Evolutionary conservation across 2,113 vertebrate genomes (phyloP).

Genomic region (Oryzias melastigma): DNA sequence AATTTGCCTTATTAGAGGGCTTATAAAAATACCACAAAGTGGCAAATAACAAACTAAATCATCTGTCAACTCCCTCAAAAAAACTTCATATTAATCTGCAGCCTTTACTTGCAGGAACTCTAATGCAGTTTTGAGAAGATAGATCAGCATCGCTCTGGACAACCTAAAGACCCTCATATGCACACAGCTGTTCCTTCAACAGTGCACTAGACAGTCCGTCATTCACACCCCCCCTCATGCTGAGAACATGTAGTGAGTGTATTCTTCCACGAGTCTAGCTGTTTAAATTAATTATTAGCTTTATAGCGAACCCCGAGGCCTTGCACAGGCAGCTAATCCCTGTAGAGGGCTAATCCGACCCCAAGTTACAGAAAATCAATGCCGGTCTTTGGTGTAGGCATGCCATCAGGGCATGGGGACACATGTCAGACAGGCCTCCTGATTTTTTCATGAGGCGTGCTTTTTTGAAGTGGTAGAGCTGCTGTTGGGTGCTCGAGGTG

Average conservation of each 20-base stretch:
- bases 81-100: conserved; percentile 1
- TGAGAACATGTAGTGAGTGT: conserved; percentile 66
- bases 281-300: conserved; percentile 90
- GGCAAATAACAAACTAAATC: too few relatives aligned
- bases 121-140: conserved; percentile 1
- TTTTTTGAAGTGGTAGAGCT: conserved; percentile 77
- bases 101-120: neutral
- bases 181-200: conserved; percentile 37
- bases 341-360: conserved; percentile 83
- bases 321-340: conserved; percentile 83
- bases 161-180: conserved; percentile 21
- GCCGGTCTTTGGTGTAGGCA: conserved; percentile 77
- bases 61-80: conserved; percentile 14
- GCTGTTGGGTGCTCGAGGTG: conserved; percentile 75
- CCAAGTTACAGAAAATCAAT: conserved; percentile 86
- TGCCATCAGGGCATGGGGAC: conserved; percentile 82
- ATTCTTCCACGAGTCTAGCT: conserved; percentile 75
- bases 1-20: conserved; percentile 1
- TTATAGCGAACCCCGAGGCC: conserved; percentile 82
- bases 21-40: neutral
- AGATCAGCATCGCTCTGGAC: conserved; percentile 25
- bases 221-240: conserved; percentile 56
- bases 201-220: conserved; percentile 55
- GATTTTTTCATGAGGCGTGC: conserved; percentile 77
- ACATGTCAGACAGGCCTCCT: conserved; percentile 81